Evolutionary conservation across 2,888 invertebrate species (phyloP), one percentile per base, ranked within the genome.

Genomic region (Chloroclystis v-ata): DNA sequence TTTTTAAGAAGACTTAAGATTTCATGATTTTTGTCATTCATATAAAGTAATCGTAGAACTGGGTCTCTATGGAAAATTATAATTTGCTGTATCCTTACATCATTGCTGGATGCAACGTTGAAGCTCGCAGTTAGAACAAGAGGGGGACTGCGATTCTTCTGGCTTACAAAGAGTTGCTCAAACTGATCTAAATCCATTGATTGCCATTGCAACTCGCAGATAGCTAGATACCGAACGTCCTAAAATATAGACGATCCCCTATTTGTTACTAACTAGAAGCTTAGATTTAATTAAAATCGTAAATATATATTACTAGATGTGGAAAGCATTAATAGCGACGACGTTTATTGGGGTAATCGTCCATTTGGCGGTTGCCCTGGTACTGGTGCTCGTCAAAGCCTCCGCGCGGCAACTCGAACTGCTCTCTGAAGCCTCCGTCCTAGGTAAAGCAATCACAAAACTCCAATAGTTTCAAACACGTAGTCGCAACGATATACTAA

Each of bases 301-400:
- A 16, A 40, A 37, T 32, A 14, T 5, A 8, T 24, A 41, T 58
- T 53, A 54, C 43, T 43, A 46, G 53, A 52, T 44, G 53, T 47
- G 50, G 53, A n/a, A n/a, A n/a, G 26, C 26, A 69, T 85, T 89
- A 91, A 75, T 89, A 91, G 59, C 91, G 91, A 70, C 91, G 90
- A 62, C 91, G 89, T 83, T 91, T 91, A 82, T 89, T 90, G 67
- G 91, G 91, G 77, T 83, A 91, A 83, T 91, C 91, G 59, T 91
- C 91, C 75, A 87, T 78, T 75, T 85, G 89, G 72, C 86, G 86
- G 59, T 81, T 75, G 59, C 89, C 89, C 52, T 89, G 88, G 70
- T 85, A 85, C 71, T 82, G 83, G 63, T 82, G 80, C 78, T 85
- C 84, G 68, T 86, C 86, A 79, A 65, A 86, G 60, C 72, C 78